Base-by-base conservation (phyloP, 2,888 invertebrate species). In the Mantis religiosa region DNA sequence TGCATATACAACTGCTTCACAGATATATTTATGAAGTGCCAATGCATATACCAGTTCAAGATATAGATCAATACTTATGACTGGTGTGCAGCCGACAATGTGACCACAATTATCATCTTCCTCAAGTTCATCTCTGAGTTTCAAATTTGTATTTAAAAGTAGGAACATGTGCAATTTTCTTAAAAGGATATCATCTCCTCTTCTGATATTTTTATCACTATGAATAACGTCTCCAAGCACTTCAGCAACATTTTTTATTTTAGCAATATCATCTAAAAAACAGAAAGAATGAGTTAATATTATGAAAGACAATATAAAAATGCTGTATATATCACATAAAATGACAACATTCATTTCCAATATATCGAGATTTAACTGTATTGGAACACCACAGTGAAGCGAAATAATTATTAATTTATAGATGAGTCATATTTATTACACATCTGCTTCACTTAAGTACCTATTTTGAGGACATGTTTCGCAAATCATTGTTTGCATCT, bases 81-180 rank as follows among this genome's bases (percentile, higher is more conserved):
- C 85, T 8, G 89, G 89, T 1, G 88, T 85, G 83, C 87, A 89
- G 25, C 85, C 86, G n/a, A 89, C 88, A 20, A 89, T 41, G 34
- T 89, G 89, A 7, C 89, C 89, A 83, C 89, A 89, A 28, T 89
- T 85, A 8, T 47, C 41, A 84, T 89, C 89, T 28, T 89, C 89
- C 47, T 41, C 54, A 12, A 89, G 83, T 30, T 30, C 82, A 27
- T 86, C 85, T 14, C 30, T 28, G n/a, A 87, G 20, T 15, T 20
- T 27, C 3, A 89, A 54, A 87, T 88, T 82, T 1, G 87, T 82
- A 84, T 89, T 89, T 25, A 89, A 83, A 20, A 89, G n/a, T 14
- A 89, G 88, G 82, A 89, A 89, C 82, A 89, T 28, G 27, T 82
- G 81, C n/a, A 89, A 71, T 82, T 83, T 85, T 20, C 89, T 87